These are phyloP conservation scores for Chaitophorus viminalis DNA, from an alignment of 2,888 invertebrate species.

Conservation along the genomic window DNA sequence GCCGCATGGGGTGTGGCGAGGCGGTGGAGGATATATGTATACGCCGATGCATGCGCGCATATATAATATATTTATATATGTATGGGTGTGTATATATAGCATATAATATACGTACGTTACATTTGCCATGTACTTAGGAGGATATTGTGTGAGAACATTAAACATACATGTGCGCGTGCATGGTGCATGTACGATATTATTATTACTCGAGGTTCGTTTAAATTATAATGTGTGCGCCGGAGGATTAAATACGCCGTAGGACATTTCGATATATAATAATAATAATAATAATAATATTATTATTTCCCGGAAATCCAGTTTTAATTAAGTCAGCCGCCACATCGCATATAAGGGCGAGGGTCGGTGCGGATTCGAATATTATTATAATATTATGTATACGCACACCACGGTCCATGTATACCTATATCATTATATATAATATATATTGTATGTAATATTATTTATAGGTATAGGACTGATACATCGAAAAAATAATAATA, in stretches of 20 bases:
- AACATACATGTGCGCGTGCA: slow-evolving; percentile 45
- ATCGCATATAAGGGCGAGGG: background rate
- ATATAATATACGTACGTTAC: slow-evolving; percentile 4
- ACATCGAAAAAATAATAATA: background rate
- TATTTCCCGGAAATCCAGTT: slow-evolving; percentile 55
- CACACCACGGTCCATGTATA: background rate
- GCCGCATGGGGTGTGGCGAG: background rate
- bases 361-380: background rate
- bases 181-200: slow-evolving; percentile 53
- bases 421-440: background rate
- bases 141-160: slow-evolving; percentile 58
- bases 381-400: background rate
- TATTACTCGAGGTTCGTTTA: slow-evolving; percentile 51
- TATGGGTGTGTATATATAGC: background rate
- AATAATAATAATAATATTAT: slow-evolving; percentile 48
- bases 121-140: slow-evolving; percentile 47
- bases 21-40: slow-evolving; percentile 21
- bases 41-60: slow-evolving; percentile 17
- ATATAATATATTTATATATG: slow-evolving; percentile 48
- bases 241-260: slow-evolving; percentile 56
- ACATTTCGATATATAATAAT: slow-evolving; percentile 53
- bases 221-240: slow-evolving; percentile 55
- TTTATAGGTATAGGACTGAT: background rate
- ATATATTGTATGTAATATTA: background rate
- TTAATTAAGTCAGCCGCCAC: slow-evolving; percentile 46